These are phyloP conservation scores for Amblyornis subalaris DNA, from an alignment of 2,113 vertebrate species.

Conservation along the genomic window DNA sequence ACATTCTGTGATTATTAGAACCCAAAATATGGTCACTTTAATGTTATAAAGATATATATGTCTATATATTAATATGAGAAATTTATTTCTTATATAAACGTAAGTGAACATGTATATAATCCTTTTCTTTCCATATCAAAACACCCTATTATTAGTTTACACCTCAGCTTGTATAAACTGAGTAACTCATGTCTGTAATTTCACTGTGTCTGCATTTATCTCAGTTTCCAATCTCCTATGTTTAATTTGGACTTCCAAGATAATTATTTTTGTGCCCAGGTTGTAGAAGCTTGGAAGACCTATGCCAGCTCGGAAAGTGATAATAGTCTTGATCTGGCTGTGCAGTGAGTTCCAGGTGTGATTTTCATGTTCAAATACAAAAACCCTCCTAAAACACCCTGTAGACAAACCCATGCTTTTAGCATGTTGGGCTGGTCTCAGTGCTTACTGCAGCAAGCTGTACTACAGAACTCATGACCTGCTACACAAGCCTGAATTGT, in stretches of 20 bases:
- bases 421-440: background rate
- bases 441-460: background rate
- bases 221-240: background rate
- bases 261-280: background rate
- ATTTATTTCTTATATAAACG: background rate
- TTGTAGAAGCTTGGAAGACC: background rate
- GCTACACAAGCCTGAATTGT: background rate
- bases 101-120: background rate
- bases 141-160: background rate
- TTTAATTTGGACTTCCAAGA: background rate
- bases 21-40: background rate
- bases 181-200: background rate
- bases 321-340: background rate
- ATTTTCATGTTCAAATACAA: background rate
- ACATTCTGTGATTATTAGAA: background rate
- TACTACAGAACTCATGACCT: background rate
- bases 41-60: background rate
- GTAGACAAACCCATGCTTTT: background rate
- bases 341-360: background rate
- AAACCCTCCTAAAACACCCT: background rate
- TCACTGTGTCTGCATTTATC: background rate
- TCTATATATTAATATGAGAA: background rate
- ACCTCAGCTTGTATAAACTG: background rate
- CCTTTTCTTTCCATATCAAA: background rate
- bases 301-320: background rate